Conservation (phyloP, 2,113 vertebrate genomes). For the Rhinichthys klamathensis region DNA sequence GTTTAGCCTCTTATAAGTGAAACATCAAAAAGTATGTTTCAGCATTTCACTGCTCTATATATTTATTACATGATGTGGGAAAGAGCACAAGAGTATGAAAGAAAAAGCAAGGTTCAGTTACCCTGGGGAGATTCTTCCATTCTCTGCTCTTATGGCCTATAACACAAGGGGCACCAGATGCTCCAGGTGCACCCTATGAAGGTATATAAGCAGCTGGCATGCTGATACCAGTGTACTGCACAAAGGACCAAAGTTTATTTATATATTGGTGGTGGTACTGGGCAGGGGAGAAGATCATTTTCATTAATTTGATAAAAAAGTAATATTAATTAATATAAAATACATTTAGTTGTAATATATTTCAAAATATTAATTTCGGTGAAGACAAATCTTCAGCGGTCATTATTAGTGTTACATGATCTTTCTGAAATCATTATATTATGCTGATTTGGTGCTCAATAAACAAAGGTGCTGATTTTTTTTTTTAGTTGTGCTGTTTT, state of each 20-base stretch:
- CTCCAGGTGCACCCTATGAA: conserved; percentile 9
- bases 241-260: background rate
- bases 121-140: background rate
- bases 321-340: no score
- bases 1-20: background rate
- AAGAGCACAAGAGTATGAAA: background rate
- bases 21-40: background rate
- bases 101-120: conserved; percentile 15
- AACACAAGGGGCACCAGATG: conserved; percentile 20
- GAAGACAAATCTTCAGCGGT: background rate
- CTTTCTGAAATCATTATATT: background rate
- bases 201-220: conserved; percentile 13
- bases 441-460: background rate
- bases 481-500: no score
- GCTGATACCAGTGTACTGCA: background rate
- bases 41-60: background rate
- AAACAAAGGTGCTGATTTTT: no score
- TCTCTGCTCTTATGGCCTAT: background rate
- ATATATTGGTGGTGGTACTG: background rate
- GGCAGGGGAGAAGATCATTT: no score
- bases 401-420: background rate
- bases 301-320: no score
- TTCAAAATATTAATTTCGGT: background rate
- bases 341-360: background rate
- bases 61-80: conserved; percentile 8